Evolutionary conservation across 2,113 vertebrate species (phyloP), one percentile per base, ranked within the genome.

Genomic region (Gopherus evgoodei): DNA sequence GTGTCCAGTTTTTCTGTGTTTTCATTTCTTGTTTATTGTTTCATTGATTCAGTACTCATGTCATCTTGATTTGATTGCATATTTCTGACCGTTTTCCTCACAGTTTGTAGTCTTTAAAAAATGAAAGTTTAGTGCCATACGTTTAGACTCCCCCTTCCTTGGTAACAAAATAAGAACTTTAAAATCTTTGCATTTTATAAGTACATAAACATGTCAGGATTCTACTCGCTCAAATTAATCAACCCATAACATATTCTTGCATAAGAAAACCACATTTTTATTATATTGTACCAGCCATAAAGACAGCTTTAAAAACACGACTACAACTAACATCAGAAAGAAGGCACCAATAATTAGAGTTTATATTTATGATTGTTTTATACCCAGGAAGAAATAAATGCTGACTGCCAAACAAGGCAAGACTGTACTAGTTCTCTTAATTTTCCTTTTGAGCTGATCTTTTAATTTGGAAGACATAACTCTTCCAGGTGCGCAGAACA

Each of bases 351-450:
- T 62, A 17, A n/a, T 83, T 76, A 19, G 53, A 14, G 42, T 27
- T 80, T n/a, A 38, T 59, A 54, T 3, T 50, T 29, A 27, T 24
- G 75, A 35, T 29, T 59, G 47, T 59, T 59, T 80, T 50, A 38
- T 49, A 87, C 5, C 29, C 86, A 27, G 38, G 49, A 69, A 24
- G 17, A 38, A 11, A 6, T 24, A 87, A 79, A 21, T 19, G 10
- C 57, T 59, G 6, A 24, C 11, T 80, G 86, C 2, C 24, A 42
- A 78, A 0, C 0, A 0, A 56, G 50, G 21, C 87, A 88, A 79
- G 38, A 72, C 54, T 0, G 0, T 85, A 84, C 81, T 93, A 62
- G 19, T 44, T 65, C 50, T 81, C 83, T 56, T 17, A 1, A 1
- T 38, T 27, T 57, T 22, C 80, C 50, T 76, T 56, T 54, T 0